Percentiles rank a stretch among this genome's conserved stretches.
Evolutionary conservation across 2,113 vertebrate genomes (phyloP).

Genomic region (Mastomys natalensis): DNA sequence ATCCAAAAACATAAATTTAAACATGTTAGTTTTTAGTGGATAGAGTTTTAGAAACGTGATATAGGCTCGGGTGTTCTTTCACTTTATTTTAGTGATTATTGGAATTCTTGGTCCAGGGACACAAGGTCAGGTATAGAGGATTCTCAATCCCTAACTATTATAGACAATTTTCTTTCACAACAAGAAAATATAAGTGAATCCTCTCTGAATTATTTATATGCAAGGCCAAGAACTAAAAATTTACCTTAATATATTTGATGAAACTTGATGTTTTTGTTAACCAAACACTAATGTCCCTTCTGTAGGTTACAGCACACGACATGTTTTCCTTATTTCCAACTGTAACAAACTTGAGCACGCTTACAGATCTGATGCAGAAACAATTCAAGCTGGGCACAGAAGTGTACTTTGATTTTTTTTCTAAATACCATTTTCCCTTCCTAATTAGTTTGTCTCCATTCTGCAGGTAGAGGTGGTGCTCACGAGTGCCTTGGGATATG

Average conservation of each 20-base stretch:
- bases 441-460: neutral
- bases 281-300: neutral
- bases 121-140: neutral
- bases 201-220: constrained; percentile 51
- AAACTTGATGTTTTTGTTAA: neutral
- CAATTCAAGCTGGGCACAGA: neutral
- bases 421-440: neutral
- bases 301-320: neutral
- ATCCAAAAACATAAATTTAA: neutral
- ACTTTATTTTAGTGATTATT: constrained; percentile 18
- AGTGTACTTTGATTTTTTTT: neutral
- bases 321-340: neutral
- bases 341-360: neutral
- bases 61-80: neutral
- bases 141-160: neutral
- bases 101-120: neutral
- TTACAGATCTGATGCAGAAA: neutral
- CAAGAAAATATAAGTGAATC: neutral
- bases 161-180: constrained; percentile 43
- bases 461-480: neutral
- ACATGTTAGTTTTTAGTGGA: neutral
- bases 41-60: neutral
- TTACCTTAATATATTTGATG: neutral
- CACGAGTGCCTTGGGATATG: neutral
- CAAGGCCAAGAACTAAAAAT: constrained; percentile 35